These are phyloP conservation scores for Syritta pipiens DNA, from an alignment of 2,888 invertebrate species.

Conservation along the genomic window DNA sequence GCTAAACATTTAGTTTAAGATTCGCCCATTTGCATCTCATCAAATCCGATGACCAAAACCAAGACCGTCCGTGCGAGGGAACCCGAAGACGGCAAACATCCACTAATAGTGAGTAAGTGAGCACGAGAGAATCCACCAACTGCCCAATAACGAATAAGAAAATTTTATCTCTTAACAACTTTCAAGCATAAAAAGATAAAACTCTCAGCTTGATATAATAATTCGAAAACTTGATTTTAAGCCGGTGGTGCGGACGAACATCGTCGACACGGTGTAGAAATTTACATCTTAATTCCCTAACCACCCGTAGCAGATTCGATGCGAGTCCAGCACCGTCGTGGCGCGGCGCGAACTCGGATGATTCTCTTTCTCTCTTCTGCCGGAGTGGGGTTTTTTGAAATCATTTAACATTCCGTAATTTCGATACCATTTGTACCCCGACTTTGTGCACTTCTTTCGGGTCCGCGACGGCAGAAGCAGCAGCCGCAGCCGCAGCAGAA, in stretches of 20 bases:
- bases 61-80: slow-evolving; percentile 28
- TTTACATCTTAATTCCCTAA: slow-evolving; percentile 70
- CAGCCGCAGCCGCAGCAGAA: not conserved
- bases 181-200: slow-evolving; percentile 69
- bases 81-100: slow-evolving; percentile 16
- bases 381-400: slow-evolving; percentile 30
- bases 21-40: slow-evolving; percentile 71
- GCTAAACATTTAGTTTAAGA: slow-evolving; percentile 68
- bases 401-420: slow-evolving; percentile 70
- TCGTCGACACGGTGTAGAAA: slow-evolving; percentile 69
- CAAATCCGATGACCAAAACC: slow-evolving; percentile 69
- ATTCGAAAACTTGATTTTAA: slow-evolving; percentile 70
- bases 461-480: not conserved
- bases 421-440: slow-evolving; percentile 43
- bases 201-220: slow-evolving; percentile 70
- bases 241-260: slow-evolving; percentile 69
- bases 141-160: slow-evolving; percentile 65
- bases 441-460: slow-evolving; percentile 12
- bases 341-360: too few species aligned
- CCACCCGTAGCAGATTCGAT: slow-evolving; percentile 68
- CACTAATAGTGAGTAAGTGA: slow-evolving; percentile 69
- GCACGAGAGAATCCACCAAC: slow-evolving; percentile 49
- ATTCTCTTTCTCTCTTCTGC: not conserved
- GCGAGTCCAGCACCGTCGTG: too few species aligned
- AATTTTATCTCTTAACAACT: slow-evolving; percentile 69